phyloP scores from a whole-genome alignment of 2,797 vertebrate genomes.

The Micrastur ruficollis region DNA sequence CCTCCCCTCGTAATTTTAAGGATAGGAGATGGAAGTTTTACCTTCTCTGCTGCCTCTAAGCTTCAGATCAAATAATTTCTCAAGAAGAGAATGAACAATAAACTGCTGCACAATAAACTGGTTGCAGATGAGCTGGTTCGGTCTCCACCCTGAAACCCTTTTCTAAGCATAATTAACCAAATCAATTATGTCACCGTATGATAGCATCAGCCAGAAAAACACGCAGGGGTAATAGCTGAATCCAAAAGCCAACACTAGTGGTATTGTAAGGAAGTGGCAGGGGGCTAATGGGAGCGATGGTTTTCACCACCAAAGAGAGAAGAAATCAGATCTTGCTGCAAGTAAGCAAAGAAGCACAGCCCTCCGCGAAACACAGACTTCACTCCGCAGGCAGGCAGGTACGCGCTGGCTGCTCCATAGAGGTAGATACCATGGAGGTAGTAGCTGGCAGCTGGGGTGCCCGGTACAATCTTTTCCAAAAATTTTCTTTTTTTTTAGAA shows the following conservation, averaged over 20 bases:
- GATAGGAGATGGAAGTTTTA: not conserved
- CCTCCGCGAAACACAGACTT: not conserved
- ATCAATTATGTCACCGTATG: not conserved
- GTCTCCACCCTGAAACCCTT: not conserved
- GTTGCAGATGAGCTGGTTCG: not conserved
- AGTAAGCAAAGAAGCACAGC: not conserved
- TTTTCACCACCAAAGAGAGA: not conserved
- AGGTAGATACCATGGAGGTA: not conserved
- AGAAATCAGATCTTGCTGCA: not conserved
- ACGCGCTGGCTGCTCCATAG: not conserved
- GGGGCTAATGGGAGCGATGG: not conserved
- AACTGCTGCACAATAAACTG: not conserved
- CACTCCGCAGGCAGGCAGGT: not conserved
- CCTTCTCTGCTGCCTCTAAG: not conserved
- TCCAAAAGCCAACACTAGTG: not conserved
- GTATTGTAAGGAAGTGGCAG: accelerated
- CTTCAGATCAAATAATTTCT: not conserved
- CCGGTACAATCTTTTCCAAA: not conserved
- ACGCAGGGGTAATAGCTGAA: not conserved
- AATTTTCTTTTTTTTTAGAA: not conserved
- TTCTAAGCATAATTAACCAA: not conserved
- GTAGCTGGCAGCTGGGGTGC: not conserved
- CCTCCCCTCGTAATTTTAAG: not conserved
- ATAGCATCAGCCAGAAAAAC: not conserved
- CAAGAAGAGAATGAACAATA: not conserved